Conservation (phyloP, 2,888 invertebrate genomes). For the Dyspetes luteomarginatus region DNA sequence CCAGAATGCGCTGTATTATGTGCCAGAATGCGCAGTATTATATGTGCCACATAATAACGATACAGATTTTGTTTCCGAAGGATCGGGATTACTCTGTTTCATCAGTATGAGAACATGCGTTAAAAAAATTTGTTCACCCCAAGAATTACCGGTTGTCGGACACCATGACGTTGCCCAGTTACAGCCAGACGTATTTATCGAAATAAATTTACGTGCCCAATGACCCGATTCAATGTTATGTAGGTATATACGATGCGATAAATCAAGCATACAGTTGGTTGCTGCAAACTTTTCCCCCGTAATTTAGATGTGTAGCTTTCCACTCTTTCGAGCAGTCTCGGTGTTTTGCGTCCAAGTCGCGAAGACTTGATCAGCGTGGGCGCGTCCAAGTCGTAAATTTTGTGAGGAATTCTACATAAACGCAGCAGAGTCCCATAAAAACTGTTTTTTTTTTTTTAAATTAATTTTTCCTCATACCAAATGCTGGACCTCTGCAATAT, state of each 20-base stretch:
- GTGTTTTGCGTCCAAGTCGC: constrained; percentile 47
- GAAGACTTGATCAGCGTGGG: constrained; percentile 57
- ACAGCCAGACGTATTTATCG: not conserved
- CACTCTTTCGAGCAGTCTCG: not conserved
- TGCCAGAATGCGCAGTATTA: not conserved
- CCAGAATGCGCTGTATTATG: not conserved
- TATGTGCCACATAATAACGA: too few species aligned
- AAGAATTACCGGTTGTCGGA: constrained; percentile 15
- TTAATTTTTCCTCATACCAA: constrained; percentile 32
- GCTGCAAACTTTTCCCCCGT: constrained; percentile 38
- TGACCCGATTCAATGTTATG: constrained; percentile 34
- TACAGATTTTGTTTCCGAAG: not conserved
- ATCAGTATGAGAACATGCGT: constrained; percentile 1
- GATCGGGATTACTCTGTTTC: constrained; percentile 25
- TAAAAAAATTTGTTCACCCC: constrained; percentile 25
- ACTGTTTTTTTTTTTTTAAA: constrained; percentile 43
- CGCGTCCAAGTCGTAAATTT: constrained; percentile 62
- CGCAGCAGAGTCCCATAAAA: constrained; percentile 59
- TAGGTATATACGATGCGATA: too few species aligned
- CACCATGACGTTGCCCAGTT: not conserved
- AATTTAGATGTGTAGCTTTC: constrained; percentile 51
- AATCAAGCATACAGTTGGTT: constrained; percentile 46
- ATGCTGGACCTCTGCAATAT: too few species aligned
- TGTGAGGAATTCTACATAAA: constrained; percentile 62
- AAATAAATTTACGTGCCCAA: constrained; percentile 20